These are phyloP conservation scores for Clanis bilineata DNA, from an alignment of 2,888 invertebrate genomes.

Conservation along the genomic window DNA sequence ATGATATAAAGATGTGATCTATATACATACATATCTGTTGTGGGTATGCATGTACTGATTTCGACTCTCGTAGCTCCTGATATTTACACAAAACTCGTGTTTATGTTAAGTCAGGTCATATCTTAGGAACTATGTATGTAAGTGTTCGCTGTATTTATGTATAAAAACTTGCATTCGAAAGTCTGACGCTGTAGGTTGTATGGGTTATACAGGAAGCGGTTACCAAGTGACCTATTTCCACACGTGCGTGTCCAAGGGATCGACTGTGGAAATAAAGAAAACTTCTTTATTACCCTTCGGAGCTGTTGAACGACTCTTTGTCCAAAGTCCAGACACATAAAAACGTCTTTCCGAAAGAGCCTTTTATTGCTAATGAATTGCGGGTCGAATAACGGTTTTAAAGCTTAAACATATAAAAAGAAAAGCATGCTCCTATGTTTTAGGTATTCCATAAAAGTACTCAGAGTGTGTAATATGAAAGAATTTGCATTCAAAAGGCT, in stretches of 20 bases:
- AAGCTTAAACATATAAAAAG: background rate
- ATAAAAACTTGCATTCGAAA: no score
- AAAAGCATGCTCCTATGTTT: background rate
- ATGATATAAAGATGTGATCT: no score
- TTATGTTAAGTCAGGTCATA: no score
- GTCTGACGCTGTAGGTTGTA: background rate
- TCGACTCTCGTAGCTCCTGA: no score
- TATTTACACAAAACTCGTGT: no score
- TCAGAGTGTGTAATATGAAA: no score
- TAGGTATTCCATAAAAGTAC: background rate
- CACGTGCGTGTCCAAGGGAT: constrained; percentile 53
- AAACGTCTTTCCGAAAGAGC: constrained; percentile 54
- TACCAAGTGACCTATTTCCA: constrained; percentile 51
- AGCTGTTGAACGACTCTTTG: constrained; percentile 67
- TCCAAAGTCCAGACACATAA: constrained; percentile 70
- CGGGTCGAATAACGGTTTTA: constrained; percentile 31
- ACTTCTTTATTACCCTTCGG: constrained; percentile 59
- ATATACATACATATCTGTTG: no score
- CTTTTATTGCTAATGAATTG: constrained; percentile 56
- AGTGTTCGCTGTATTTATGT: no score
- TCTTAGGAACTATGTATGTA: no score
- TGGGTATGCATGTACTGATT: no score
- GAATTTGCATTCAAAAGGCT: background rate
- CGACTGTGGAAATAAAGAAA: constrained; percentile 53
- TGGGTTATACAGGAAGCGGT: background rate